Conservation (phyloP, 2,797 vertebrate genomes). For the Cryptoprocta ferox region DNA sequence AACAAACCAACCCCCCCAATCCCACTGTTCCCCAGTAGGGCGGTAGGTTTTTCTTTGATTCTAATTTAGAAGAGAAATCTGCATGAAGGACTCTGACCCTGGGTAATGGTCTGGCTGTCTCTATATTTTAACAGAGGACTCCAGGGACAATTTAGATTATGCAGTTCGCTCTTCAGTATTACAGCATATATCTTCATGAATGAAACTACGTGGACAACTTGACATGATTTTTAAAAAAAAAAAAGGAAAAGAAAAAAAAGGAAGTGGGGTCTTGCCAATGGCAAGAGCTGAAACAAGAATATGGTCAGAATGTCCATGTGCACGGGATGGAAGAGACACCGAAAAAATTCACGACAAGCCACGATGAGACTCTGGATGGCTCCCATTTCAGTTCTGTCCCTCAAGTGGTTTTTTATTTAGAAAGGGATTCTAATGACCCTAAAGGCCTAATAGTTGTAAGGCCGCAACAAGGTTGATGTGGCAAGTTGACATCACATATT, state of each 20-base stretch:
- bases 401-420: not conserved
- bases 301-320: slow-evolving; percentile 19
- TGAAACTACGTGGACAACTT: slow-evolving; percentile 80
- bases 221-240: slow-evolving; percentile 49
- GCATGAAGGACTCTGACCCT: slow-evolving; percentile 48
- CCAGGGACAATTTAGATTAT: slow-evolving; percentile 70
- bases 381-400: not conserved
- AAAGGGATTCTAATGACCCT: not conserved
- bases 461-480: not conserved
- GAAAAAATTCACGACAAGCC: not conserved
- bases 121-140: slow-evolving; percentile 61
- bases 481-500: not conserved
- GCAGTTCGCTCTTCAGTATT: slow-evolving; percentile 62
- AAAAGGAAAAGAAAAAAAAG: not conserved
- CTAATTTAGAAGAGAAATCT: not conserved
- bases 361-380: not conserved
- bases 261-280: not conserved
- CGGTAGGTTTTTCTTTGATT: not conserved
- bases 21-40: fast-evolving
- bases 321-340: slow-evolving; percentile 3
- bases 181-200: slow-evolving; percentile 77
- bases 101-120: slow-evolving; percentile 60
- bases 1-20: not conserved
- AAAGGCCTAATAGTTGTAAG: not conserved
- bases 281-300: slow-evolving; percentile 43